A percentile compares a stretch with the other conserved stretches of the same genome.
Evolutionary conservation across 2,113 vertebrate species (phyloP).

Genomic region (Scolopax mira): DNA sequence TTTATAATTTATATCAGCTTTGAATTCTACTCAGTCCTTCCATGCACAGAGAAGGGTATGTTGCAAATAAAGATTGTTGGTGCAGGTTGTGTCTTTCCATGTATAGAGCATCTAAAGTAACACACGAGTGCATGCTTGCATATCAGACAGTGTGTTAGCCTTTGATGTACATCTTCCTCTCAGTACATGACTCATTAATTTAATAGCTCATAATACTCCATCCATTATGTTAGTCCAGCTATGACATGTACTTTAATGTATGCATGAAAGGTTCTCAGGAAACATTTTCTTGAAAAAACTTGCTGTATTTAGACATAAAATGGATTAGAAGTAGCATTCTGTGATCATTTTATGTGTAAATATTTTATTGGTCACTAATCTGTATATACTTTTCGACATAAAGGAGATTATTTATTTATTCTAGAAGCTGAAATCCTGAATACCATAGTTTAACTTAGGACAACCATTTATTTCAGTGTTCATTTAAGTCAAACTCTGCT

Average conservation of each 20-base stretch:
- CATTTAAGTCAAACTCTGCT: neutral
- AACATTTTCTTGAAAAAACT: slow-evolving; percentile 39
- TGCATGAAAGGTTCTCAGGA: neutral
- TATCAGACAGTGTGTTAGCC: slow-evolving; percentile 23
- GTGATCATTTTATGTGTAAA: neutral
- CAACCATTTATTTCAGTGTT: neutral
- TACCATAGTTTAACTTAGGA: neutral
- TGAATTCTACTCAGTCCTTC: neutral
- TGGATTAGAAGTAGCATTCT: slow-evolving; percentile 16
- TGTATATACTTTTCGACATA: neutral
- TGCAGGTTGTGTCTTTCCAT: slow-evolving; percentile 19
- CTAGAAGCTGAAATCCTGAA: neutral
- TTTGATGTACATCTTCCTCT: slow-evolving; percentile 54
- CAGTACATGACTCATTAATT: slow-evolving; percentile 59
- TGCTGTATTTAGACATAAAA: neutral
- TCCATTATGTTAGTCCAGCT: slow-evolving; percentile 50
- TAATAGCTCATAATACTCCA: slow-evolving; percentile 58
- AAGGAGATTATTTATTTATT: neutral
- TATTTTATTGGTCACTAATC: neutral
- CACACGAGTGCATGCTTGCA: neutral
- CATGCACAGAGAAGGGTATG: neutral
- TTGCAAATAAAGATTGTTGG: neutral
- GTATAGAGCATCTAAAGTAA: neutral
- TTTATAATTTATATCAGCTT: neutral
- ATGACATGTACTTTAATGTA: slow-evolving; percentile 35